Conservation (phyloP, 2,888 invertebrate genomes). For the Rapana venosa region DNA sequence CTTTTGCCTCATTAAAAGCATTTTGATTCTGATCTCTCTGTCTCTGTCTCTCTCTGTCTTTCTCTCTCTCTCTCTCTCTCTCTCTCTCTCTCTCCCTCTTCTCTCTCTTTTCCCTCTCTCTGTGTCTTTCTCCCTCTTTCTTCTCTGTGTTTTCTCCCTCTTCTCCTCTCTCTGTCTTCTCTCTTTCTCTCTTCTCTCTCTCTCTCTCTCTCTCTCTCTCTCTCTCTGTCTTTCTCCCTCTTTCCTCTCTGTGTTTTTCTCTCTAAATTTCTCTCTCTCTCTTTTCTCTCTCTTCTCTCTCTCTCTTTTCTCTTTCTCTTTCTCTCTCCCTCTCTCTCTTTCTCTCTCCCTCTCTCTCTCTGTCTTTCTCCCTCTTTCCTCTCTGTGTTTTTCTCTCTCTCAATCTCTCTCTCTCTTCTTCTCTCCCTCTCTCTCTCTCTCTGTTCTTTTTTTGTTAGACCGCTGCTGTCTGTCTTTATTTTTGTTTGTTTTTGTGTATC, state of each 20-base stretch:
- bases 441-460: no score
- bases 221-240: neutral
- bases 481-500: no score
- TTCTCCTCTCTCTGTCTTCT: neutral
- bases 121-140: neutral
- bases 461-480: no score
- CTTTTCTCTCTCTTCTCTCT: neutral
- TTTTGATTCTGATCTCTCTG: no score
- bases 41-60: no score
- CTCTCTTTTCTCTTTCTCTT: neutral
- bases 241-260: neutral
- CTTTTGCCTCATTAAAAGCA: no score
- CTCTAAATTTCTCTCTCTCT: neutral
- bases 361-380: no score
- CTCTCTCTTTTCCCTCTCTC: neutral
- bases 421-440: no score
- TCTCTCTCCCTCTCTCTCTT: neutral
- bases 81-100: neutral
- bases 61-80: no score
- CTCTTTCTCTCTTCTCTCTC: neutral
- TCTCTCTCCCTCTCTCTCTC: neutral
- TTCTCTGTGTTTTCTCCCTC: no score
- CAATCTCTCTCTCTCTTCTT: no score
- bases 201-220: neutral
- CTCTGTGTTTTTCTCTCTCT: no score